Evolutionary conservation across 2,113 vertebrate species (phyloP), one percentile per base, ranked within the genome.

Genomic region (Gambusia affinis): DNA sequence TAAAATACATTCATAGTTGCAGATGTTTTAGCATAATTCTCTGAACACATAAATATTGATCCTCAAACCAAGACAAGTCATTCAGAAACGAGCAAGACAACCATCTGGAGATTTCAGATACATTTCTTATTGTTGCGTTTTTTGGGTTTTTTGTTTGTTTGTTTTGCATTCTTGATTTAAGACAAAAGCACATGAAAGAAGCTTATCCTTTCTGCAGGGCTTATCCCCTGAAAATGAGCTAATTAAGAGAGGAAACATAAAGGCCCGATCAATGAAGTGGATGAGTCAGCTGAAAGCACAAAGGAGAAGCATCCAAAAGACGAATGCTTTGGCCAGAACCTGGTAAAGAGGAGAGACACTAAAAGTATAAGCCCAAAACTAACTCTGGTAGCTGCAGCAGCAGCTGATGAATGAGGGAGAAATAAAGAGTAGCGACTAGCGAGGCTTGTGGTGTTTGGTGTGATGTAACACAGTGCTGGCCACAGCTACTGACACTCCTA

Each of bases 131-230:
- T 60, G 31, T 33, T 42, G n/a, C 27, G 4, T 37, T 31, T 42
- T 42, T 39, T 12, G 12, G 19, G 8, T 39, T 66, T 42, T 17
- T 51, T 51, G 29, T 2, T 22, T 8, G 47, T 22, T 54, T 54
- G 51, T 57, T 57, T 57, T 57, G 60, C n/a, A 62, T 57, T 76
- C 2, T 57, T 47, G 22, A 72, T 66, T 66, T 77, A 28, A 75
- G 22, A 65, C 15, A 22, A 28, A 42, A 8, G 19, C 10, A 42
- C 37, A 35, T 37, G 27, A 64, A 64, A 62, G 10, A 71, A 3
- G 17, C 31, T 29, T 69, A 29, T 72, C n/a, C 64, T 39, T 69
- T 24, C 15, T 57, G 24, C 4, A 17, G 37, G 57, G 22, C 62
- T 73, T 63, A 62, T 60, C 3, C 64, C 47, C 19, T 60, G 51